Evolutionary conservation across 2,113 vertebrate genomes (phyloP).

Genomic region (Mormyrus lacerda): DNA sequence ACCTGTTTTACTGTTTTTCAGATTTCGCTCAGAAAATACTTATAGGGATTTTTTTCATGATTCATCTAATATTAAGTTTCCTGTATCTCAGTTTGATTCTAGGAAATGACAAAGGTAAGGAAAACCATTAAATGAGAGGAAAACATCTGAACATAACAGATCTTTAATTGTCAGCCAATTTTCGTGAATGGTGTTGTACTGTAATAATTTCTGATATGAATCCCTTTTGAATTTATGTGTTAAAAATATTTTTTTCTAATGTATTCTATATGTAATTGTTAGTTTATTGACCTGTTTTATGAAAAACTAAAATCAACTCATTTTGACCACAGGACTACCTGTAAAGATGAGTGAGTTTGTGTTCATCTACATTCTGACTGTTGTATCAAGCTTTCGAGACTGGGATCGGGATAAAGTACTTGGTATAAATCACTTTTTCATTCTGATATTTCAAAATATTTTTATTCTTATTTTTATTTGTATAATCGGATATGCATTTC

Average conservation of each 20-base stretch:
- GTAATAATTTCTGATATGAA: no score
- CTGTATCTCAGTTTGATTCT: neutral
- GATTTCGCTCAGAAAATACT: neutral
- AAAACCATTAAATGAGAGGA: neutral
- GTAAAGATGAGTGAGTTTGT: neutral
- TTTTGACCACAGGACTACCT: neutral
- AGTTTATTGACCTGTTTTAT: neutral
- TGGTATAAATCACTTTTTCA: neutral
- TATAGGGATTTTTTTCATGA: neutral
- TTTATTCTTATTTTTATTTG: neutral
- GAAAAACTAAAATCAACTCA: neutral
- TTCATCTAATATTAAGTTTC: neutral
- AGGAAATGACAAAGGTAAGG: neutral
- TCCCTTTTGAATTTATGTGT: no score
- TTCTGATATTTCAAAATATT: neutral
- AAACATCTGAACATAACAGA: neutral
- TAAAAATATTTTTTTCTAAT: neutral
- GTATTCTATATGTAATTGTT: neutral
- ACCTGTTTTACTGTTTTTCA: neutral
- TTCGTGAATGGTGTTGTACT: neutral
- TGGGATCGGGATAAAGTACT: neutral
- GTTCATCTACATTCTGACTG: neutral
- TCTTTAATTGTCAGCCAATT: neutral
- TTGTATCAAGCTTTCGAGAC: neutral
- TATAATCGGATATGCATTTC: neutral